A percentile compares a stretch with the other conserved stretches of the same genome.
Evolutionary conservation across 2,797 vertebrate genomes (phyloP).

Genomic region (Propithecus perrieri): DNA sequence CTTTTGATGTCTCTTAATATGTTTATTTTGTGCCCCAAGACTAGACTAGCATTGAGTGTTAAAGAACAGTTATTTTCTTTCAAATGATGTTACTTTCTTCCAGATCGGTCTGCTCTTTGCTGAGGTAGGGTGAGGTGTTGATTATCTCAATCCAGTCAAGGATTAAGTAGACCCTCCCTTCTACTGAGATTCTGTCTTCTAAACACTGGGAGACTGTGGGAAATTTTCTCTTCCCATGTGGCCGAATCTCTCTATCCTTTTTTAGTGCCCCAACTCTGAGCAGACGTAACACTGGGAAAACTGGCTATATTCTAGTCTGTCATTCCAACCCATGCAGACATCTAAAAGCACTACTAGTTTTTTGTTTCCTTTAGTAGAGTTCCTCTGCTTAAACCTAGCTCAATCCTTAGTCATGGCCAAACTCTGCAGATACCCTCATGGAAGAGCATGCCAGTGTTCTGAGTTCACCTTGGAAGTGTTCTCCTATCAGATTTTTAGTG

Average conservation of each 20-base stretch:
- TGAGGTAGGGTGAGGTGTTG: background rate
- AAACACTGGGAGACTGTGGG: background rate
- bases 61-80: conserved; percentile 27
- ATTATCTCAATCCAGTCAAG: background rate
- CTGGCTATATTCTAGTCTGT: background rate
- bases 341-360: background rate
- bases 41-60: background rate
- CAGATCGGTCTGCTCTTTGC: conserved; percentile 8
- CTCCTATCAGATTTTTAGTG: background rate
- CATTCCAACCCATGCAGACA: background rate
- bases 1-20: background rate
- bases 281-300: background rate
- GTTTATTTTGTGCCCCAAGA: background rate
- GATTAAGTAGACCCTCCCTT: background rate
- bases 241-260: background rate
- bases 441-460: background rate
- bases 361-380: conserved; percentile 7
- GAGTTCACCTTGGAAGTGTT: background rate
- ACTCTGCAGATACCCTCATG: background rate
- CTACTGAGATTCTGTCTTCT: background rate
- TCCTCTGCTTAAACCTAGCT: background rate
- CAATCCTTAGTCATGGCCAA: background rate
- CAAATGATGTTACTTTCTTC: background rate
- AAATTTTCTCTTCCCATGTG: background rate
- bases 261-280: background rate